Conservation (phyloP, 2,888 invertebrate species). For the Sarcophaga caerulescens region DNA sequence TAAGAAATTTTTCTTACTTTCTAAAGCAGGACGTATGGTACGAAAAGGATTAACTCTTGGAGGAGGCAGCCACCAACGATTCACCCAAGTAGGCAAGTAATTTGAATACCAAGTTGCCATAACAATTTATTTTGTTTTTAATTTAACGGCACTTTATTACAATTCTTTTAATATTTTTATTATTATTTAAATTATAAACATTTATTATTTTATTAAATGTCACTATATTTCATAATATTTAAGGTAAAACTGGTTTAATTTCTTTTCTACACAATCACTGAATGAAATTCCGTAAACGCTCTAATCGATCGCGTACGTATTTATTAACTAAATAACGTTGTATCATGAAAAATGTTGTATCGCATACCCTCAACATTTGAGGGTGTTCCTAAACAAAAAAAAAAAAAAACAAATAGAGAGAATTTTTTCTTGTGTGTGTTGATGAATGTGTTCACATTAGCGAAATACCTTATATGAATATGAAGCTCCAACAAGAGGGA, state of each 20-base stretch:
- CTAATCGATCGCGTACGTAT: slow-evolving; percentile 40
- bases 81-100: slow-evolving; percentile 77
- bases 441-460: not conserved
- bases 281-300: slow-evolving; percentile 53
- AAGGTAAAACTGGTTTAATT: slow-evolving; percentile 15
- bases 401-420: slow-evolving; percentile 28
- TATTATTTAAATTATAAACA: not conserved
- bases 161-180: slow-evolving; percentile 19
- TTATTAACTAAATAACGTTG: slow-evolving; percentile 59
- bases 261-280: slow-evolving; percentile 10
- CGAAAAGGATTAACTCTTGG: slow-evolving; percentile 76
- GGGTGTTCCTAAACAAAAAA: slow-evolving; percentile 49
- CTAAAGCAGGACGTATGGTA: slow-evolving; percentile 73
- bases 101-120: slow-evolving; percentile 77
- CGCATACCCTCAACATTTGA: slow-evolving; percentile 40
- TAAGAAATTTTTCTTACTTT: slow-evolving; percentile 71
- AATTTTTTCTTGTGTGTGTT: not conserved
- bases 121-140: not conserved
- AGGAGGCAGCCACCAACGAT: slow-evolving; percentile 76
- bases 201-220: not conserved
- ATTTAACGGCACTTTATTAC: slow-evolving; percentile 18
- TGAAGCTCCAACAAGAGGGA: slow-evolving; percentile 32
- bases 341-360: slow-evolving; percentile 38
- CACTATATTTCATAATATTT: not conserved
- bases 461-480: slow-evolving; percentile 2